Base-by-base conservation (phyloP, 2,113 vertebrate species). In the Cyrtonyx montezumae region DNA sequence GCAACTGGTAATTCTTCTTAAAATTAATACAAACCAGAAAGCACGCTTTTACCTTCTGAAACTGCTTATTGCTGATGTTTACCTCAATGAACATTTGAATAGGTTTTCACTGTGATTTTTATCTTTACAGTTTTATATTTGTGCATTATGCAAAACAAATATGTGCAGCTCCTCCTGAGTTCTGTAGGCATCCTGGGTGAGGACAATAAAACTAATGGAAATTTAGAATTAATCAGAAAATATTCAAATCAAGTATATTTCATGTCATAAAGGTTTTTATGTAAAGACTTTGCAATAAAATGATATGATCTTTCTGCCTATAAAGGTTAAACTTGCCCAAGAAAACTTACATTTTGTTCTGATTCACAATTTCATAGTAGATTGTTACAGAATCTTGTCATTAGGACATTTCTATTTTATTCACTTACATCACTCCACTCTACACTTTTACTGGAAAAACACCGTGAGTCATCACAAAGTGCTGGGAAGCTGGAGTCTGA, bases 81-180 rank as follows among this genome's bases (percentile, higher is more conserved):
- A 67, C 37, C 9, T 59, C 68, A 65, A 28, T 84, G 40, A 79
- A 79, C 9, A 32, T 25, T 88, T 67, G 21, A 65, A 46, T 18
- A 76, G 4, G 2, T 73, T 87, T 86, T 37, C 15, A 51, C 30
- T n/a, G 16, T 84, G 19, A 86, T 6, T 14, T 83, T 91, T 86
- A 84, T 11, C 6, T 85, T 90, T 74, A 48, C 18, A 74, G 28
- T 55, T 66, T 49, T 10, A 3, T 17, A 65, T 76, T 81, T 88
- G 34, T 62, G 79, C 95, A 77, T 91, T 70, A 82, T 43, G 13
- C 11, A 76, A 58, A 79, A 63, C 7, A 90, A 92, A 87, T 79
- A 84, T 4, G n/a, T 14, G 13, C 14, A 82, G 28, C 51, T 92
- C 82, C 53, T 79, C 16, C 22, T 37, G 17, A 62, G 3, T 14